Conservation (phyloP, 1,140 invertebrate genomes). For the Varroa destructor region DNA sequence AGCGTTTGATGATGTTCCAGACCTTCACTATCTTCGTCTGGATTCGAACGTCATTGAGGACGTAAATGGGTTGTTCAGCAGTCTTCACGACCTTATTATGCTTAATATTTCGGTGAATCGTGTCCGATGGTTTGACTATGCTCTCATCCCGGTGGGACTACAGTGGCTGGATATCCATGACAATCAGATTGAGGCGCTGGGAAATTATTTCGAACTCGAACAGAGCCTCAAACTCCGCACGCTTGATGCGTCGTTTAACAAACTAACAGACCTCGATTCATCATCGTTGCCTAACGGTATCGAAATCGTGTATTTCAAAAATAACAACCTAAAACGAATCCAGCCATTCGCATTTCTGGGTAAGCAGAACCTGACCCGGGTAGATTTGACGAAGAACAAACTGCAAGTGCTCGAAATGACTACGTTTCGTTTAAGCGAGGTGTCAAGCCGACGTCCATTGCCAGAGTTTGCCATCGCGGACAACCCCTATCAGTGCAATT, state of each 20-base stretch:
- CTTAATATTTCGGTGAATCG: constrained; percentile 81
- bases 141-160: constrained; percentile 60
- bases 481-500: constrained; percentile 75
- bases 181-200: constrained; percentile 66
- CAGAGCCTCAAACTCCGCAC: constrained; percentile 57
- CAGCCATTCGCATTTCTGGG: constrained; percentile 67
- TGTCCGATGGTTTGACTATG: constrained; percentile 76
- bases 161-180: constrained; percentile 80
- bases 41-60: constrained; percentile 71
- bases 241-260: constrained; percentile 67
- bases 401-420: constrained; percentile 65
- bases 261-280: constrained; percentile 56
- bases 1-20: constrained; percentile 61
- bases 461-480: constrained; percentile 74
- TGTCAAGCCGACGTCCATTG: constrained; percentile 48
- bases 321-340: constrained; percentile 62
- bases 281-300: constrained; percentile 59
- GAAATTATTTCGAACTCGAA: constrained; percentile 65
- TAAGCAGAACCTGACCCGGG: constrained; percentile 63
- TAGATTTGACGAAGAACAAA: constrained; percentile 71
- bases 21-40: constrained; percentile 67
- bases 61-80: constrained; percentile 67
- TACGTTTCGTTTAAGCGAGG: constrained; percentile 56
- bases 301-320: constrained; percentile 62
- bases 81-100: constrained; percentile 66